These are phyloP conservation scores for Hoplostethus atlanticus DNA, from an alignment of 2,797 vertebrate species.

Conservation along the genomic window DNA sequence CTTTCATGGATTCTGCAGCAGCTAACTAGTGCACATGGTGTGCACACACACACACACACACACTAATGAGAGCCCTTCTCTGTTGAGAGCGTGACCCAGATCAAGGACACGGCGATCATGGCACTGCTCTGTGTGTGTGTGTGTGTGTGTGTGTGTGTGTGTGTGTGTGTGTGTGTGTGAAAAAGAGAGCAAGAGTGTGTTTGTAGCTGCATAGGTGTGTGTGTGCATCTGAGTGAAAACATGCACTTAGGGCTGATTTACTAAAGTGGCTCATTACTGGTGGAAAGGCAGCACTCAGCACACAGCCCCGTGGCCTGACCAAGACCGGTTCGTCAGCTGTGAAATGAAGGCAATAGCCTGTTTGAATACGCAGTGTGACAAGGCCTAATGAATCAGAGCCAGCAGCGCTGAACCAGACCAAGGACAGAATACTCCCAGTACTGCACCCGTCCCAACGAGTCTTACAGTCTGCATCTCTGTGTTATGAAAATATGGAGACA, in stretches of 20 bases:
- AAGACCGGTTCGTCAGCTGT: constrained; percentile 46
- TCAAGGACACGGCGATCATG: constrained; percentile 58
- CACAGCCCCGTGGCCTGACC: constrained; percentile 38
- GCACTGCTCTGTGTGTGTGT: constrained; percentile 32
- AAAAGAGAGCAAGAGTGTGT: constrained; percentile 11
- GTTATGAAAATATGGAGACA: constrained; percentile 1
- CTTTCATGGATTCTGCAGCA: constrained; percentile 44
- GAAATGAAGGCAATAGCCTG: constrained; percentile 41
- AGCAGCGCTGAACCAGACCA: background rate
- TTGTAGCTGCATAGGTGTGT: background rate
- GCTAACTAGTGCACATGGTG: constrained; percentile 29
- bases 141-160: constrained; percentile 26
- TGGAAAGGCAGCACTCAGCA: constrained; percentile 57
- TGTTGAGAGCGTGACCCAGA: constrained; percentile 66
- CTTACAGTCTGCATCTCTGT: background rate
- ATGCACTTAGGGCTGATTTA: constrained; percentile 55
- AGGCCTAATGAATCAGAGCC: constrained; percentile 39
- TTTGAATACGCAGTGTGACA: constrained; percentile 30
- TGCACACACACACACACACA: constrained; percentile 9
- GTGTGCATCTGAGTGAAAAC: constrained; percentile 51
- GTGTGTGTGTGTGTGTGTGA: constrained; percentile 29
- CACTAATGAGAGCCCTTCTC: constrained; percentile 51
- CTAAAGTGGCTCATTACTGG: constrained; percentile 69
- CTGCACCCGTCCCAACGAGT: constrained; percentile 7
- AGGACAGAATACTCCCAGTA: background rate